phyloP scores from a whole-genome alignment of 1,140 invertebrate species.

The Orussus abietinus region DNA sequence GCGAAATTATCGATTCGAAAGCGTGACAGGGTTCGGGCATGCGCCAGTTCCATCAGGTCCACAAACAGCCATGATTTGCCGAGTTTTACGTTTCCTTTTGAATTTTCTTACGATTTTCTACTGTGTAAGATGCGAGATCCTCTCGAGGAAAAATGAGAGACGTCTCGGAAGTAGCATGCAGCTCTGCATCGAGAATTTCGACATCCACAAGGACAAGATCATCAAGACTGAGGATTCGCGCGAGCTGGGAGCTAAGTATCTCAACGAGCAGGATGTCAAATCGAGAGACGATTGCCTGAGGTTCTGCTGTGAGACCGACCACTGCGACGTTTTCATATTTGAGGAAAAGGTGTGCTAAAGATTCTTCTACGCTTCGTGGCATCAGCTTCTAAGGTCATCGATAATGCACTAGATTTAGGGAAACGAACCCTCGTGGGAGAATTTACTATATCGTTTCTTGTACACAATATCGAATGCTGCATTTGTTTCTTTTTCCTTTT shows the following conservation, averaged over 20 bases:
- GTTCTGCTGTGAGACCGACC: slow-evolving; percentile 79
- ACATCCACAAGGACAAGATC: slow-evolving; percentile 83
- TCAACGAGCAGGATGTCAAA: slow-evolving; percentile 78
- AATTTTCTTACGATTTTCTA: slow-evolving; percentile 35
- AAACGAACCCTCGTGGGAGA: too few species aligned
- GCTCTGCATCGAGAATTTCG: slow-evolving; percentile 66
- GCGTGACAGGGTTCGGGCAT: too few species aligned
- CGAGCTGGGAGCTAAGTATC: slow-evolving; percentile 81
- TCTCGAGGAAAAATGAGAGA: slow-evolving; percentile 28
- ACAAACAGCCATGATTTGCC: slow-evolving; percentile 34
- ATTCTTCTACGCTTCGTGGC: too few species aligned
- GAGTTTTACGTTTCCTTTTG: slow-evolving; percentile 29
- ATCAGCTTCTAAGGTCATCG: too few species aligned
- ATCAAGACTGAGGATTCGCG: slow-evolving; percentile 85
- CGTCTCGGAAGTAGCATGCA: slow-evolving; percentile 25
- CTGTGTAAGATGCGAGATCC: slow-evolving; percentile 23
- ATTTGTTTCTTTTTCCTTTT: too few species aligned
- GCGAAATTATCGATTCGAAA: too few species aligned
- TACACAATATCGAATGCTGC: too few species aligned
- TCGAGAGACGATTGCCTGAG: slow-evolving; percentile 76
- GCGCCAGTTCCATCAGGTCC: slow-evolving; percentile 18
- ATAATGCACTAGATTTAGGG: too few species aligned
- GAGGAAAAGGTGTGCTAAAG: slow-evolving; percentile 87
- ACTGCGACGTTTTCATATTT: slow-evolving; percentile 88
- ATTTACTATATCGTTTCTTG: too few species aligned